Conservation (phyloP, 2,888 invertebrate genomes). For the Acrobasis suavella region DNA sequence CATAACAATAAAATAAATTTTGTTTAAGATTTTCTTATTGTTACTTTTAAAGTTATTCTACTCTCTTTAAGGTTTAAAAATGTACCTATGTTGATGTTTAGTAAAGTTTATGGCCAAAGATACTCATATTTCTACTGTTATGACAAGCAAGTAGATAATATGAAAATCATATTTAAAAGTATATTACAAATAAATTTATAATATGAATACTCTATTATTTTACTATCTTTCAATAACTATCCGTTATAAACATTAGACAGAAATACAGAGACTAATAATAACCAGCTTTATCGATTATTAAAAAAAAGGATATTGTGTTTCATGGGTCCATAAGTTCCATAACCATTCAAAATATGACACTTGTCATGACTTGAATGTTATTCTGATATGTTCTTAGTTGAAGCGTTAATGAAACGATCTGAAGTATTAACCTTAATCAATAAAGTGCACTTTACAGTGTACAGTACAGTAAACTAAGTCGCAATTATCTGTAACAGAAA, state of each 20-base stretch:
- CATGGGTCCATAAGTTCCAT: too few relatives aligned
- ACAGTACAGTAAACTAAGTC: background rate
- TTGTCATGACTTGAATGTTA: too few relatives aligned
- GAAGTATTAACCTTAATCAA: background rate
- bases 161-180: background rate
- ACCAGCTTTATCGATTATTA: too few relatives aligned
- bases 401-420: too few relatives aligned
- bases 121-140: constrained; percentile 19
- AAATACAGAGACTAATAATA: too few relatives aligned
- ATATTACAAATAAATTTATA: constrained; percentile 4
- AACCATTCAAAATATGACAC: too few relatives aligned
- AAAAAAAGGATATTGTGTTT: too few relatives aligned
- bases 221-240: too few relatives aligned
- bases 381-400: too few relatives aligned
- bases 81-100: background rate
- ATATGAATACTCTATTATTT: background rate
- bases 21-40: background rate
- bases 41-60: constrained; percentile 14
- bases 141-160: background rate
- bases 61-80: background rate
- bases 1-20: too few relatives aligned
- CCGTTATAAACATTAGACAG: too few relatives aligned
- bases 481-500: constrained; percentile 1
- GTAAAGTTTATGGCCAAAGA: constrained; percentile 26
- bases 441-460: background rate